Conservation (phyloP, 2,797 vertebrate genomes). For the Pseudocheirus occidentalis region DNA sequence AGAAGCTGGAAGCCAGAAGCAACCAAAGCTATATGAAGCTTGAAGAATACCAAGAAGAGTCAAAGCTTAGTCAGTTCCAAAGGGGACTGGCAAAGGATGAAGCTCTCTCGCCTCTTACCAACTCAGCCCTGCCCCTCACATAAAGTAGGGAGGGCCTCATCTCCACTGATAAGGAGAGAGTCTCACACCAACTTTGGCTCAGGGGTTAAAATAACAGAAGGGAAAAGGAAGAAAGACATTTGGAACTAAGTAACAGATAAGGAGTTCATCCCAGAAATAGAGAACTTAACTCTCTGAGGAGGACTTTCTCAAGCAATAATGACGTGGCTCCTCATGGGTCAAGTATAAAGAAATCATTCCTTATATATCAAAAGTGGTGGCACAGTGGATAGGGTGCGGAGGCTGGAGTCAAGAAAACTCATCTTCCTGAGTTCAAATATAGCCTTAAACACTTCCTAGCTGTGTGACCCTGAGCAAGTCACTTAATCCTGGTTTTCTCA, state of each 20-base stretch:
- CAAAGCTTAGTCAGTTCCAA: not conserved
- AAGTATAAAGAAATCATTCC: not conserved
- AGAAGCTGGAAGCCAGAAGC: not conserved
- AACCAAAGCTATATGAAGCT: not conserved
- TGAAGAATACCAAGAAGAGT: not conserved
- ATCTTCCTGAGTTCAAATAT: not conserved
- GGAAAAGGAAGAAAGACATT: not conserved
- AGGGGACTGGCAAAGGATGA: not conserved
- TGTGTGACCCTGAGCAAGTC: not conserved
- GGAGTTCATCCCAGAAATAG: not conserved
- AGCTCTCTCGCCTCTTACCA: not conserved
- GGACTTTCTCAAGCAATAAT: not conserved
- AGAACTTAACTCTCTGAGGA: not conserved
- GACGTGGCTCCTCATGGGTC: not conserved
- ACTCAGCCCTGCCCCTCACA: not conserved
- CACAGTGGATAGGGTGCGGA: not conserved
- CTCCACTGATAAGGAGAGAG: not conserved
- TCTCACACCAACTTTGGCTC: not conserved
- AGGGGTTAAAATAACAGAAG: not conserved
- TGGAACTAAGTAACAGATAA: not conserved
- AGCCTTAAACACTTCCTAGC: not conserved
- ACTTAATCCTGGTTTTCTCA: not conserved
- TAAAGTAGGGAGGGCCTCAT: not conserved
- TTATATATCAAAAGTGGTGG: not conserved
- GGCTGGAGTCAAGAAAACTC: not conserved